Percentiles rank a stretch among this genome's conserved stretches.
phyloP scores from a whole-genome alignment of 2,797 vertebrate genomes.

The Leuciscus waleckii region DNA sequence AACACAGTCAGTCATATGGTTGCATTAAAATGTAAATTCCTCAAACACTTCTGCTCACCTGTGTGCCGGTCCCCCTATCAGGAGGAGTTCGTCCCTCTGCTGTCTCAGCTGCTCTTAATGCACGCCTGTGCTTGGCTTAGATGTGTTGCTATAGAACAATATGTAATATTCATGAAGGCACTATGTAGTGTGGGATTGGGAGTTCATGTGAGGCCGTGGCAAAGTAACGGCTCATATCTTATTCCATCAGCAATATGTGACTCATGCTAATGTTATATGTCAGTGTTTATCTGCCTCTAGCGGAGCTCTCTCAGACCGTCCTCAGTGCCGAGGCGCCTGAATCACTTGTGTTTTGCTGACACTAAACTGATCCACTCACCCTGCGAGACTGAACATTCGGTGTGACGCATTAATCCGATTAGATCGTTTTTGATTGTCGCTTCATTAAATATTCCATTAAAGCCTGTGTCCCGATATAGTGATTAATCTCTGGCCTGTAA shows the following conservation, averaged over 20 bases:
- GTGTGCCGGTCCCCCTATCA: background rate
- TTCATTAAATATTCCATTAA: constrained; percentile 37
- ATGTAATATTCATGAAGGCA: constrained; percentile 71
- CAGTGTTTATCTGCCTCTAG: constrained; percentile 43
- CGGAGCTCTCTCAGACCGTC: constrained; percentile 25
- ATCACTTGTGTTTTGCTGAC: constrained; percentile 30
- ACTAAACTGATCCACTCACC: background rate
- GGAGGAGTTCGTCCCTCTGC: constrained; percentile 51
- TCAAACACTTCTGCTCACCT: too few species aligned
- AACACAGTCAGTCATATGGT: background rate
- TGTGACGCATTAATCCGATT: constrained; percentile 31
- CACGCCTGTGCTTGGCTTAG: constrained; percentile 23
- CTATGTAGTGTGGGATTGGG: constrained; percentile 54
- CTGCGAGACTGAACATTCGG: constrained; percentile 9
- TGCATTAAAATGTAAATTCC: background rate
- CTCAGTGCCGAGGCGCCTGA: constrained; percentile 30
- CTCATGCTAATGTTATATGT: constrained; percentile 27
- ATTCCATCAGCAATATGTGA: constrained; percentile 35
- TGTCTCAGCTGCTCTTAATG: constrained; percentile 61
- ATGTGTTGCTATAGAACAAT: constrained; percentile 57
- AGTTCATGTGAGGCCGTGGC: constrained; percentile 54
- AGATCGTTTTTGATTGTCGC: constrained; percentile 1
- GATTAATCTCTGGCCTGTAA: background rate
- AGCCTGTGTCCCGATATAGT: background rate
- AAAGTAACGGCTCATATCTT: constrained; percentile 39